Evolutionary conservation across 1,140 invertebrate species (phyloP).

Genomic region (Homalodisca vitripennis): DNA sequence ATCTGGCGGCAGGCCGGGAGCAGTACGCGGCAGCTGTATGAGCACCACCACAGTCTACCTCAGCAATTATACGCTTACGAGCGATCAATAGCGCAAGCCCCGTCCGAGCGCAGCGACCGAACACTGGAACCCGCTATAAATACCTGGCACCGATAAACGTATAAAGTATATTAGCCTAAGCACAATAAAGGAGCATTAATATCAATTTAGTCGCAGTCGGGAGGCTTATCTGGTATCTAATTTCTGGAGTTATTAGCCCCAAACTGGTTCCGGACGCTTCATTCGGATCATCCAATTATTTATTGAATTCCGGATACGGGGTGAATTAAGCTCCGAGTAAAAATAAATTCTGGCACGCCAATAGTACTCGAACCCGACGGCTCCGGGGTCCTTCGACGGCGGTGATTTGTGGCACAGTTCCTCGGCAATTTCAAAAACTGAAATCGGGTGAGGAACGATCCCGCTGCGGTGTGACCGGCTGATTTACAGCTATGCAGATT

Average conservation of each 20-base stretch:
- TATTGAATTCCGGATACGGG: constrained; percentile 18
- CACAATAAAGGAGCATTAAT: constrained; percentile 17
- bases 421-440: constrained; percentile 14
- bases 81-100: background rate
- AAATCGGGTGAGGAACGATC: background rate
- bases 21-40: too few species aligned
- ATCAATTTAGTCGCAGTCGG: constrained; percentile 19
- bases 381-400: background rate
- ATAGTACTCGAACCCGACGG: background rate
- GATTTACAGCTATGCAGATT: constrained; percentile 11
- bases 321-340: background rate
- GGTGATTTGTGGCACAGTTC: constrained; percentile 10
- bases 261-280: constrained; percentile 6
- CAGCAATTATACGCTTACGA: too few species aligned
- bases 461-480: background rate
- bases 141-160: background rate
- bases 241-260: constrained; percentile 24
- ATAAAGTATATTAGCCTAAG: constrained; percentile 21
- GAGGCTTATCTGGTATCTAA: constrained; percentile 22
- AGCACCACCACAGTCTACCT: background rate
- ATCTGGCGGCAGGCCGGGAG: too few species aligned
- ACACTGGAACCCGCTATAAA: background rate
- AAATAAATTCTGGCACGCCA: background rate
- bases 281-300: constrained; percentile 24
- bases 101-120: background rate